Evolutionary conservation across 1,140 invertebrate genomes (phyloP), one percentile per base, ranked within the genome.

Genomic region (Macrotrachela quadricornifera): DNA sequence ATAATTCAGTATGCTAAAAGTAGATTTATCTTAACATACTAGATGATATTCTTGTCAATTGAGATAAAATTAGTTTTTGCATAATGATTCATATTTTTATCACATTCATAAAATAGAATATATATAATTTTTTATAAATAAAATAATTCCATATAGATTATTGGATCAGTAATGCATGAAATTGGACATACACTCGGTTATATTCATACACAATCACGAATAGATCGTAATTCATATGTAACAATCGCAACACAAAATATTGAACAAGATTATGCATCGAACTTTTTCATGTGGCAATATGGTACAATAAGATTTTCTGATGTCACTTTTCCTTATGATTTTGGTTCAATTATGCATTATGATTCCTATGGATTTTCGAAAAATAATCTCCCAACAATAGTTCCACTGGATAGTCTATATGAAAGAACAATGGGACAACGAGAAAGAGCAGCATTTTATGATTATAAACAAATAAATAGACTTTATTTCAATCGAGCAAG

Each of bases 231-330:
- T 58, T 62, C 75, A 0, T 80, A 72, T 59, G 71, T 81, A 10
- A 65, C 59, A 2, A 75, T 82, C 39, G 63, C 74, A 43, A 78
- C 74, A 69, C 63, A 75, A 3, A 80, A 80, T 58, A 81, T 83
- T 15, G 63, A 73, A 15, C 45, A 52, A 3, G 60, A 59, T 17
- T 62, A 65, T 60, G 60, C 65, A 13, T 60, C 64, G 16, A 74
- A 76, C 54, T 76, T 74, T 58, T 51, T 66, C 14, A 74, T 71
- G 43, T 71, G 65, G 45, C 57, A 57, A 8, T 60, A 60, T 50
- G 60, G 62, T 15, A 53, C 61, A 8, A 64, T 69, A 16, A 67
- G 74, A 51, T 63, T 64, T 53, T 61, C 73, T 12, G 64, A 62
- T 16, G 67, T 69, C 11, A 56, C 61, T 1, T 30, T 30, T 30